Base-by-base conservation (phyloP, 2,888 invertebrate species). In the Theodoxus fluviatilis region DNA sequence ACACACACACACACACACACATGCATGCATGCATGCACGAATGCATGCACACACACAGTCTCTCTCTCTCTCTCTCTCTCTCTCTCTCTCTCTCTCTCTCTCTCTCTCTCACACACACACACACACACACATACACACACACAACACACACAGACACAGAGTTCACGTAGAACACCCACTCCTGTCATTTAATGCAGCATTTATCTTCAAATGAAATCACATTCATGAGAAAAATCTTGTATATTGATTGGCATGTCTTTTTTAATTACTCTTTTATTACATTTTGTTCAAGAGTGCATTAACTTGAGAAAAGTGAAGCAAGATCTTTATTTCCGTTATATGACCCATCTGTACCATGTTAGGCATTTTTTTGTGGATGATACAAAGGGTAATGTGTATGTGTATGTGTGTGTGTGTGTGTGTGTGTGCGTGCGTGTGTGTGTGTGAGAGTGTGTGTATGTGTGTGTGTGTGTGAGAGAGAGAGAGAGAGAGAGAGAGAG, bases 1-100 rank as follows among this genome's bases (percentile, higher is more conserved):
- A 49, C 49, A 31, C 28, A 49, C 49, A 49, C 28, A 49, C 33
- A 52, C 52, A 64, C 38, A 64, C 64, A 64, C 64, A 64, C 69
- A 25, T 37, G 37, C 52, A 69, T 37, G 64, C 64, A 63, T 18
- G 22, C 49, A 49, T 28, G 31, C n/a, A 40, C 0, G 47, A 12
- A 69, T 37, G 33, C 43, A 47, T 6, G 49, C 47, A 47, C 1
- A 63, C 7, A 22, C 25, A 61, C 0, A 68, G 18, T 12, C 22
- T 40, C 3, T 15, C 18, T 49, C 49, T 59, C 28, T 25, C 28
- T 59, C 61, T 59, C 28, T 25, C 28, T 59, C 28, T 59, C 28
- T 25, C 28, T 59, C 61, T 59, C 28, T 25, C 28, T 59, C 28
- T 25, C 28, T 59, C 61, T 59, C 61, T 59, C 61, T 59, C 61